phyloP scores from a whole-genome alignment of 2,888 invertebrate species.

The Neoascia interrupta region DNA sequence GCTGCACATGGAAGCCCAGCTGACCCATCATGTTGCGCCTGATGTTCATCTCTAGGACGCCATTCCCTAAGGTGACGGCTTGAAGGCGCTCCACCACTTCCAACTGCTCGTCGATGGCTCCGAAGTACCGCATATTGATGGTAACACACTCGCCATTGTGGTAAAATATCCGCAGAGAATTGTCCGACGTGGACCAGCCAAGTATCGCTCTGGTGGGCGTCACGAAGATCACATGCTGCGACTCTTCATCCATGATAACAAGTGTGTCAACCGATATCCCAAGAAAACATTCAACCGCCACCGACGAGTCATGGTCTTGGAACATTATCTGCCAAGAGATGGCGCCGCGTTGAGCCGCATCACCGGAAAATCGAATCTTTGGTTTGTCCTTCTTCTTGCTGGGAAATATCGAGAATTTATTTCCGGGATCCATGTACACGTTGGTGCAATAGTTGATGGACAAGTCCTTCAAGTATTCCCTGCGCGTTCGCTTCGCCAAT shows the following conservation, averaged over 20 bases:
- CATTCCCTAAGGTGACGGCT: conserved; percentile 82
- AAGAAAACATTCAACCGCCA: conserved; percentile 87
- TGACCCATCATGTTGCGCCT: conserved; percentile 91
- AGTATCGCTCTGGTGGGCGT: conserved; percentile 91
- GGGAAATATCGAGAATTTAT: conserved; percentile 89
- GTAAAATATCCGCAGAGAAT: conserved; percentile 90
- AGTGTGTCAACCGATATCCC: conserved; percentile 93
- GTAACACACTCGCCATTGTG: conserved; percentile 96
- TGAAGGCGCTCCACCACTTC: conserved; percentile 90
- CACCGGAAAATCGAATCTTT: conserved; percentile 87
- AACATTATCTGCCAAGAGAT: conserved; percentile 90
- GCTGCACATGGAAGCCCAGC: conserved; percentile 94
- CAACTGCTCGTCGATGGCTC: conserved; percentile 85
- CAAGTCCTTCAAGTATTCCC: conserved; percentile 96
- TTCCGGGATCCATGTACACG: conserved; percentile 89
- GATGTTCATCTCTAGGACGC: conserved; percentile 89
- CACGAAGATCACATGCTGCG: conserved; percentile 91
- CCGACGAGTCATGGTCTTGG: conserved; percentile 85
- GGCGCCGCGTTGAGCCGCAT: conserved; percentile 87
- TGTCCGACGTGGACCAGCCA: conserved; percentile 81
- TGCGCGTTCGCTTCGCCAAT: conserved; percentile 96
- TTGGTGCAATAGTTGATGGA: conserved; percentile 91
- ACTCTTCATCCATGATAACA: conserved; percentile 91
- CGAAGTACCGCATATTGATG: conserved; percentile 86
- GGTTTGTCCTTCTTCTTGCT: conserved; percentile 89